Conservation (phyloP, 2,113 vertebrate genomes). For the Cisticola juncidis region DNA sequence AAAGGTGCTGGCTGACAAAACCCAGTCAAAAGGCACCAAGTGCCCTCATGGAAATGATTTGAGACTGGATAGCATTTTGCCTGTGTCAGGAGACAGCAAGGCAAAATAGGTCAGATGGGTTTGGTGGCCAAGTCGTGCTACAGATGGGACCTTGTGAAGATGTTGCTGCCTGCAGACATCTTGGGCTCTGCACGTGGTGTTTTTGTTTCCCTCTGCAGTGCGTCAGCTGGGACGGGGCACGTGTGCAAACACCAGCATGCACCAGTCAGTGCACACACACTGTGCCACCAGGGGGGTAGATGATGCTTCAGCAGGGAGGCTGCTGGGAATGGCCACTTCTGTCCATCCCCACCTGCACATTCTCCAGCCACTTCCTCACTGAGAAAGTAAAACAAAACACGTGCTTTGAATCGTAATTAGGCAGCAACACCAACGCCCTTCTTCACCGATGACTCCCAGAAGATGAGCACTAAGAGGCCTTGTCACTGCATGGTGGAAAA, state of each 20-base stretch:
- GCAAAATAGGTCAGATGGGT: background rate
- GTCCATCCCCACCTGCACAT: background rate
- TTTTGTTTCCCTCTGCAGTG: background rate
- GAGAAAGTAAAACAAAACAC: background rate
- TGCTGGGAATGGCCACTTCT: background rate
- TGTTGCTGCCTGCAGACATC: background rate
- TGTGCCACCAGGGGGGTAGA: background rate
- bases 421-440: background rate
- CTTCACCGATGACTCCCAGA: background rate
- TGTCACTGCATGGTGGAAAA: background rate
- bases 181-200: background rate
- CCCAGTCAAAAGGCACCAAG: background rate
- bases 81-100: background rate
- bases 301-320: no score
- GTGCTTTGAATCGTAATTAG: background rate
- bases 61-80: background rate
- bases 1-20: background rate
- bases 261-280: accelerated
- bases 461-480: background rate
- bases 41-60: background rate
- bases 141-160: background rate
- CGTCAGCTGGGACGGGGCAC: accelerated
- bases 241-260: accelerated
- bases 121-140: background rate
- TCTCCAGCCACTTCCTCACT: background rate